Base-by-base conservation (phyloP, 92 coral and sea anemone genomes). In the Siderastrea siderea region DNA sequence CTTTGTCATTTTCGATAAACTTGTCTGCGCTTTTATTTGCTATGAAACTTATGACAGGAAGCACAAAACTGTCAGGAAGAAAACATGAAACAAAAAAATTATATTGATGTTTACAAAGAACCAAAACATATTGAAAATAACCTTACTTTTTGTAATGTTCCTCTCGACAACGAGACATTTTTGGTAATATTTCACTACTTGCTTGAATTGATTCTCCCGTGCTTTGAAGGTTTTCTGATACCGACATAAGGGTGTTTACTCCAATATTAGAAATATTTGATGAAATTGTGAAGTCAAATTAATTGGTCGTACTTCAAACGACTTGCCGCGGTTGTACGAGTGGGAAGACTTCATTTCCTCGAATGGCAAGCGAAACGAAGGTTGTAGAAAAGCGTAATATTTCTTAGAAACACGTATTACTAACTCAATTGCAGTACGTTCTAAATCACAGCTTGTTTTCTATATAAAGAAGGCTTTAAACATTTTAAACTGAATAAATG, bases 281-380 rank as follows among this genome's bases (percentile, higher is more conserved):
- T 46, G 16, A 66, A 80, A 80, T 79, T 64, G 84, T 13, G 50
- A 79, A 79, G 84, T n/a, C 14, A 79, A 66, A 64, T 79, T 79
- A 45, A 80, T 80, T 80, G 63, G 84, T 53, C 54, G 13, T 51
- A 46, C 75, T 66, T 66, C 52, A 80, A 53, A 54, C 53, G 51
- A 13, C 65, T 51, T 12, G 58, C 84, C 75, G 84, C 51, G 4
- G 49, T 2, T 16, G 3, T 14, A 16, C 8, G 57, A 62, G 73
- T 50, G 48, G 75, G 65, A 0, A 64, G 63, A 80, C 52, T 78
- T 38, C 5, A 80, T 67, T 80, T 68, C 64, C 74, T 7, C 14
- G 14, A 52, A 79, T 50, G 59, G 13, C 45, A 67, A 67, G 50
- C 61, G 48, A 14, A 62, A 19, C 13, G 15, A 51, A 38, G 17